These are phyloP conservation scores for Microcebus tavaratra DNA, from an alignment of 2,113 vertebrate genomes.

Conservation along the genomic window DNA sequence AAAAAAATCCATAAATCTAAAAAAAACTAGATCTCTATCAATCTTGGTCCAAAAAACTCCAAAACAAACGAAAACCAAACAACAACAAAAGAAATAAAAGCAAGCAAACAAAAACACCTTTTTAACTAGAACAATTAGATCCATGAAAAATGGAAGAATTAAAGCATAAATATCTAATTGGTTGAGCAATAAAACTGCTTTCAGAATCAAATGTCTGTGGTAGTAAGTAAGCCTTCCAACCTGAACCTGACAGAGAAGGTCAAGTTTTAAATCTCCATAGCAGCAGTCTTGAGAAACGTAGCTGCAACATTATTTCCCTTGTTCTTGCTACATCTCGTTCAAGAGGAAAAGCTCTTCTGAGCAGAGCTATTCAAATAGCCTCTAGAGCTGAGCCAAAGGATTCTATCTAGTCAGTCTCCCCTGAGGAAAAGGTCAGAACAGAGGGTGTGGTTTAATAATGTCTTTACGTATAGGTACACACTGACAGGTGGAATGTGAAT, in stretches of 20 bases:
- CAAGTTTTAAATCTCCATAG: conserved; percentile 85
- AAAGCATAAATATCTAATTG: conserved; percentile 74
- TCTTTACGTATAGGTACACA: conserved; percentile 78
- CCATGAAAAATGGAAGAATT: conserved; percentile 40
- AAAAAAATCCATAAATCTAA: conserved; percentile 46
- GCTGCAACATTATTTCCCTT: conserved; percentile 77
- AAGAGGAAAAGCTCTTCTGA: conserved; percentile 77
- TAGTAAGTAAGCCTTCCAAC: conserved; percentile 61
- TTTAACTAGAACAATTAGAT: conserved; percentile 56
- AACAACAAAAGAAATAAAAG: conserved; percentile 11
- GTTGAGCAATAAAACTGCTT: conserved; percentile 40
- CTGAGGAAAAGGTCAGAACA: conserved; percentile 73
- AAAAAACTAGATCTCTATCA: conserved; percentile 16
- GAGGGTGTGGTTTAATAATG: conserved; percentile 83
- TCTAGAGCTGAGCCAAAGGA: conserved; percentile 66
- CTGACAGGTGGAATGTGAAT: conserved; percentile 82
- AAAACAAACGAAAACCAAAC: not conserved
- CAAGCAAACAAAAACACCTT: conserved; percentile 8
- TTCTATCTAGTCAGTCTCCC: conserved; percentile 79
- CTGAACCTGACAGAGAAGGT: conserved; percentile 79
- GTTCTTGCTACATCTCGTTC: conserved; percentile 61
- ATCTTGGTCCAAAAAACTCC: not conserved
- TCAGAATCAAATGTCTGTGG: not conserved
- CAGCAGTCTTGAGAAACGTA: conserved; percentile 80
- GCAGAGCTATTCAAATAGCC: conserved; percentile 72